phyloP scores from a whole-genome alignment of 1,140 invertebrate genomes.

The Trachelipus rathkii region DNA sequence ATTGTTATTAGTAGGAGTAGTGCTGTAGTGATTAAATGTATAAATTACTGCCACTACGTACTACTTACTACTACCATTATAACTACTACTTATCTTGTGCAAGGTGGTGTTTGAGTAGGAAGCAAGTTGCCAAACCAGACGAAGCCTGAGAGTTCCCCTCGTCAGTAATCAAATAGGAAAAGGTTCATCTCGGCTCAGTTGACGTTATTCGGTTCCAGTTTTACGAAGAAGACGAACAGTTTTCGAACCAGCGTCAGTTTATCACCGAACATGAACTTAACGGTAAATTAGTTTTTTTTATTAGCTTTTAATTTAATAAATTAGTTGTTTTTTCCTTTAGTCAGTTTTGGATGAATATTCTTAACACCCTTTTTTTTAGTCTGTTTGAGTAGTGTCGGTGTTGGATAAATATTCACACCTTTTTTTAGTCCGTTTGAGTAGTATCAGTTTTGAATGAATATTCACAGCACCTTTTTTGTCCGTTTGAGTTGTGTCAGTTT shows the following conservation, averaged over 20 bases:
- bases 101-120: neutral
- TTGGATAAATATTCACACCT: neutral
- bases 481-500: no score
- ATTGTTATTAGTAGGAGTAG: no score
- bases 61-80: no score
- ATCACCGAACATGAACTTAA: neutral
- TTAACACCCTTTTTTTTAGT: no score
- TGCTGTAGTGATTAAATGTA: no score
- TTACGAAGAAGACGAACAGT: neutral
- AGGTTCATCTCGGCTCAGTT: neutral
- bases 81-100: neutral
- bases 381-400: neutral
- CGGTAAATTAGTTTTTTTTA: neutral
- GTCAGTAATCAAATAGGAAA: neutral
- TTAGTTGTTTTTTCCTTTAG: neutral
- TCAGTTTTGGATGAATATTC: neutral
- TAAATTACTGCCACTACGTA: no score
- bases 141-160: neutral
- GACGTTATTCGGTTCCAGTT: neutral
- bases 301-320: neutral
- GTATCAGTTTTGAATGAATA: no score
- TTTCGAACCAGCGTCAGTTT: neutral
- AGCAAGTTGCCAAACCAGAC: neutral
- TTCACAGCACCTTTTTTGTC: no score
- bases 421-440: no score